Evolutionary conservation across 2,113 vertebrate species (phyloP).

Genomic region (Macroglossus sobrinus): DNA sequence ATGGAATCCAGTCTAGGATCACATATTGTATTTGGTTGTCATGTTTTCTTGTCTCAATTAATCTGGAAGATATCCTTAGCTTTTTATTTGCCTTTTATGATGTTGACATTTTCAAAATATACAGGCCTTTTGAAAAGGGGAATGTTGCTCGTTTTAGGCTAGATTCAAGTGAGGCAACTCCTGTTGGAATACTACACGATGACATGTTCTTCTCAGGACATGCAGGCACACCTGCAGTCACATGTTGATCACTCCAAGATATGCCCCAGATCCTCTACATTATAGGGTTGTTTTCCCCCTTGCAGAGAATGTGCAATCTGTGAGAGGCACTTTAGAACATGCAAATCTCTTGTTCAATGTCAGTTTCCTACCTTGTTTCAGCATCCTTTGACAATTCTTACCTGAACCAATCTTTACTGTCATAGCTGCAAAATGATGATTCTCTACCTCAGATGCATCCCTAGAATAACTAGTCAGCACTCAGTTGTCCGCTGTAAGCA

Average conservation of each 20-base stretch:
- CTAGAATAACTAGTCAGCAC: accelerated
- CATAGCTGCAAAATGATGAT: neutral
- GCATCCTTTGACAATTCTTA: neutral
- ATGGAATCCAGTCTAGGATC: neutral
- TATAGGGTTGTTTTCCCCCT: neutral
- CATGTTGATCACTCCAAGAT: neutral
- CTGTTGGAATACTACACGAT: neutral
- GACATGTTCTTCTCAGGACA: neutral
- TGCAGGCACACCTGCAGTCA: neutral
- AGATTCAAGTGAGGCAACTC: neutral
- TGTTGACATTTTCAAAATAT: neutral
- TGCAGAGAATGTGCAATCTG: neutral
- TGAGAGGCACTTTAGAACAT: neutral
- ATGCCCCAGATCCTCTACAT: neutral
- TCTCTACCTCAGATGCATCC: neutral
- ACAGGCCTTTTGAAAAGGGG: neutral
- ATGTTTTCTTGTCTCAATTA: neutral
- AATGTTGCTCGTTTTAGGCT: neutral
- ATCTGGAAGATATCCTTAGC: neutral
- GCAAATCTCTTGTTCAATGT: neutral
- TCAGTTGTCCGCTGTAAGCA: neutral
- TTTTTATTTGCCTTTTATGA: neutral
- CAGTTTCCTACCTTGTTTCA: neutral
- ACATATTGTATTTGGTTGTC: neutral
- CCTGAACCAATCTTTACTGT: neutral